Evolutionary conservation across 2,888 invertebrate genomes (phyloP).

Genomic region (Sminthurinus aureus): DNA sequence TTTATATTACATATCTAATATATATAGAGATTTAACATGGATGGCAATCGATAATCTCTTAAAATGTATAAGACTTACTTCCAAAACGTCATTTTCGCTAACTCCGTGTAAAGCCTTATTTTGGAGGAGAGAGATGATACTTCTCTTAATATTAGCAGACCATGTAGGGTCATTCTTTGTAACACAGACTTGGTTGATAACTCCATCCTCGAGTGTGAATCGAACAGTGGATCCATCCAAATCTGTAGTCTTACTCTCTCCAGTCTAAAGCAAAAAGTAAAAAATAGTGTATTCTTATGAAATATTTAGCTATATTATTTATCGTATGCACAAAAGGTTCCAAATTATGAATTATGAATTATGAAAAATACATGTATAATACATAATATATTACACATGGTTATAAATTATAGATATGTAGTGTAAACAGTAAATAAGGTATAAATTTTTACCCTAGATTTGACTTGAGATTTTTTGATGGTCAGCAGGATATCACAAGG

Average conservation of each 20-base stretch:
- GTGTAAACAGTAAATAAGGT: too few relatives aligned
- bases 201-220: slow-evolving; percentile 71
- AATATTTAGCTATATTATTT: neutral
- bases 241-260: neutral
- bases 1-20: neutral
- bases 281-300: neutral
- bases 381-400: too few relatives aligned
- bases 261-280: too few relatives aligned
- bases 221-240: slow-evolving; percentile 6
- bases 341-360: too few relatives aligned
- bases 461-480: slow-evolving; percentile 8
- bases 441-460: slow-evolving; percentile 22
- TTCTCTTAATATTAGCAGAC: slow-evolving; percentile 89
- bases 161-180: slow-evolving; percentile 74
- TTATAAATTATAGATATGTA: too few relatives aligned
- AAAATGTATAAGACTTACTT: slow-evolving; percentile 17
- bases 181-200: slow-evolving; percentile 78
- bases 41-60: too few relatives aligned
- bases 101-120: slow-evolving; percentile 34
- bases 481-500: slow-evolving; percentile 25
- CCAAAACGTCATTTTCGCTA: slow-evolving; percentile 20
- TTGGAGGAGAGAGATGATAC: slow-evolving; percentile 83
- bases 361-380: too few relatives aligned
- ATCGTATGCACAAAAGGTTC: too few relatives aligned
- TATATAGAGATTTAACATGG: neutral